Evolutionary conservation across 2,113 vertebrate genomes (phyloP).

Genomic region (Lutjanus erythropterus): DNA sequence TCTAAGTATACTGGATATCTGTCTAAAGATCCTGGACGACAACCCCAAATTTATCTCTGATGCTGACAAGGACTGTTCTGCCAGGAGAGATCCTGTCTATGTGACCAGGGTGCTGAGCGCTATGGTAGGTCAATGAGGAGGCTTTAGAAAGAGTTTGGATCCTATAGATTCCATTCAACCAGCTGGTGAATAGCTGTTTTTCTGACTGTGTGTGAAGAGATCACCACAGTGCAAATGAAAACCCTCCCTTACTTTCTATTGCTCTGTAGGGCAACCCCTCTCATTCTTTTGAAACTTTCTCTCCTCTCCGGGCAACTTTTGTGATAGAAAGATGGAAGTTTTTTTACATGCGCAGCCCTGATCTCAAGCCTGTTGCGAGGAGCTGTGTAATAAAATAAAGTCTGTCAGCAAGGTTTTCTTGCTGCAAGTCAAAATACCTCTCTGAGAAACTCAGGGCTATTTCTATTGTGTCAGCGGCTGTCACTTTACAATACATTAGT

Average conservation of each 20-base stretch:
- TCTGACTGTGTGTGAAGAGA: background rate
- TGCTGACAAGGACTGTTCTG: slow-evolving; percentile 83
- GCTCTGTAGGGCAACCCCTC: background rate
- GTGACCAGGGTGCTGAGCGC: slow-evolving; percentile 90
- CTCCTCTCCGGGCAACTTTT: slow-evolving; percentile 6
- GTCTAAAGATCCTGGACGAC: slow-evolving; percentile 88
- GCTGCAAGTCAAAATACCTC: slow-evolving; percentile 1
- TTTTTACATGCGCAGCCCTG: background rate
- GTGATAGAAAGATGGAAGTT: background rate
- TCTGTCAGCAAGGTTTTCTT: background rate
- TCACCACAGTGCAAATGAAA: slow-evolving; percentile 19
- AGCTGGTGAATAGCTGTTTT: background rate
- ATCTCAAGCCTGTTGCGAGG: background rate
- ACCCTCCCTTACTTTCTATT: background rate
- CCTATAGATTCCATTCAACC: background rate
- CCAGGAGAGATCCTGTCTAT: slow-evolving; percentile 85
- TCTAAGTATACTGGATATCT: slow-evolving; percentile 86
- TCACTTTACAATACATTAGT: background rate
- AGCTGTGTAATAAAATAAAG: background rate
- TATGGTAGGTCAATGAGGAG: slow-evolving; percentile 86
- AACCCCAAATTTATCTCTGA: slow-evolving; percentile 89
- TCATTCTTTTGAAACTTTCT: background rate
- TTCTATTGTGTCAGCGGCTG: background rate
- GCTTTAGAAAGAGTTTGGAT: background rate
- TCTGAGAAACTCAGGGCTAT: slow-evolving; percentile 5